A percentile compares a stretch with the other conserved stretches of the same genome.
These are phyloP conservation scores for Melangyna quadrimaculata DNA, from an alignment of 2,888 invertebrate species.

Conservation along the genomic window DNA sequence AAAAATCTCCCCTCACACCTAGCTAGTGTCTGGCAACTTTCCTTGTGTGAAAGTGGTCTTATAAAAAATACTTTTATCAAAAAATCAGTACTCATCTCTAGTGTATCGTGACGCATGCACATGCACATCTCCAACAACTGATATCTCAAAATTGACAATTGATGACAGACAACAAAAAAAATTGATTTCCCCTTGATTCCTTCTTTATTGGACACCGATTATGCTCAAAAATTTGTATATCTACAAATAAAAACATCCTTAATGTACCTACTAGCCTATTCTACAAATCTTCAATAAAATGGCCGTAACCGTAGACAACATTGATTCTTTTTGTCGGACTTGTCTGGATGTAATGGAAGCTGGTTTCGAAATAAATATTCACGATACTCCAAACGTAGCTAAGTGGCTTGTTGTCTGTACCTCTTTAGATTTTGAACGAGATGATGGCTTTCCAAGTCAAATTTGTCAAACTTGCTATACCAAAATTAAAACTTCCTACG, in stretches of 20 bases:
- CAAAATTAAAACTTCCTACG: conserved; percentile 75
- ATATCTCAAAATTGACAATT: neutral
- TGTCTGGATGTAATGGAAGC: conserved; percentile 66
- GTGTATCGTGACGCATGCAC: neutral
- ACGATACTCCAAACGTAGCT: conserved; percentile 57
- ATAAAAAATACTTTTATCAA: too few relatives aligned
- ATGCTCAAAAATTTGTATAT: neutral
- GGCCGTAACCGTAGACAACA: conserved; percentile 49
- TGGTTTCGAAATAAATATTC: conserved; percentile 50
- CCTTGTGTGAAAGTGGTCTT: too few relatives aligned
- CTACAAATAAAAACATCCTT: neutral
- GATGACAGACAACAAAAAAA: neutral
- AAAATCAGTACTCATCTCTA: neutral
- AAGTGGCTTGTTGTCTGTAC: conserved; percentile 66
- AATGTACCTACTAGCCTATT: neutral
- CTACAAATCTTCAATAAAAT: neutral
- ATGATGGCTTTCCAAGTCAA: conserved; percentile 73
- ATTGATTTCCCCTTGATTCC: neutral
- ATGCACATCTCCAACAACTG: neutral
- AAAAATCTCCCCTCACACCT: too few relatives aligned
- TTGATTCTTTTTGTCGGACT: conserved; percentile 66
- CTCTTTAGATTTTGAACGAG: conserved; percentile 35
- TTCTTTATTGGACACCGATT: neutral
- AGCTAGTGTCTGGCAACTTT: too few relatives aligned
- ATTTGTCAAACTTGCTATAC: conserved; percentile 75